Conservation (phyloP, 2,113 vertebrate species). For the Isurus oxyrinchus region DNA sequence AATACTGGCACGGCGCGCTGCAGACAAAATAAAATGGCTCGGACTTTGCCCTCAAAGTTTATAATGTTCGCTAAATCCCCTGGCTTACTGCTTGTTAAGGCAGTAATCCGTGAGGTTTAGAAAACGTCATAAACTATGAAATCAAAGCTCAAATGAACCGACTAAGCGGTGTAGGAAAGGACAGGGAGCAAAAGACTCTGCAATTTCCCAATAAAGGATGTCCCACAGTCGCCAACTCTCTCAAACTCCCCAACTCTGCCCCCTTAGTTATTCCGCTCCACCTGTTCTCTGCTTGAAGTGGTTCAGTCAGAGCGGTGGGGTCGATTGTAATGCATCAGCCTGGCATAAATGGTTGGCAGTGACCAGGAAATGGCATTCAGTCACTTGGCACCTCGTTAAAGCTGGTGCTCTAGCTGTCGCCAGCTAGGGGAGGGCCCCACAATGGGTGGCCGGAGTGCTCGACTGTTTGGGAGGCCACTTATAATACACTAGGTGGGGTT, state of each 20-base stretch:
- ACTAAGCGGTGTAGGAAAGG: not conserved
- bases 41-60: not conserved
- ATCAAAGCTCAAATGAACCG: not conserved
- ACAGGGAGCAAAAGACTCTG: not conserved
- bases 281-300: too few species aligned
- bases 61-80: not conserved
- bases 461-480: not conserved
- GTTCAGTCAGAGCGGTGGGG: not conserved
- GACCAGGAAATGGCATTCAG: not conserved
- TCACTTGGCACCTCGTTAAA: not conserved
- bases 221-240: not conserved
- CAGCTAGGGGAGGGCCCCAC: not conserved
- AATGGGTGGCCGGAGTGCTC: not conserved
- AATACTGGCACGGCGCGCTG: not conserved
- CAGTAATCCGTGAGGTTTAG: not conserved
- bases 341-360: not conserved
- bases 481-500: not conserved
- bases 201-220: not conserved
- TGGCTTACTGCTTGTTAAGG: not conserved
- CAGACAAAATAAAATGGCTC: not conserved
- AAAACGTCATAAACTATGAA: not conserved
- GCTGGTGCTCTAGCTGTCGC: too few species aligned
- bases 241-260: not conserved
- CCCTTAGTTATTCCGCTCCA: not conserved
- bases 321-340: not conserved